These are phyloP conservation scores for Pyrrhia umbra DNA, from an alignment of 2,888 invertebrate species.

Conservation along the genomic window DNA sequence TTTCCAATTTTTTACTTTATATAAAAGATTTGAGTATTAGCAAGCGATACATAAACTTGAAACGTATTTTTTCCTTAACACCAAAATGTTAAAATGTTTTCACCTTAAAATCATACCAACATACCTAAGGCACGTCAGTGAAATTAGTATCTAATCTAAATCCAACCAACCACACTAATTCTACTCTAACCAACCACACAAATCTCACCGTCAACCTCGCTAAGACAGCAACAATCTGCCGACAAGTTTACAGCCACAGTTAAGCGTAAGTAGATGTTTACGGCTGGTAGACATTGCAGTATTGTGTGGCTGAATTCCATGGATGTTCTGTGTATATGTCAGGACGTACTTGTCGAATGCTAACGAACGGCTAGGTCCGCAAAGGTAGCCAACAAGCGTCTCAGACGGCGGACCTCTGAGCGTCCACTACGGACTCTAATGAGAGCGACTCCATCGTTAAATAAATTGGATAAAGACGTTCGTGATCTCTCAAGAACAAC, in stretches of 20 bases:
- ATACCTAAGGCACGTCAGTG: slow-evolving; percentile 7
- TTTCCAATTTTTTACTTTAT: no score
- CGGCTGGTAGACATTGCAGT: slow-evolving; percentile 65
- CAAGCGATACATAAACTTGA: no score
- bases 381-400: slow-evolving; percentile 77
- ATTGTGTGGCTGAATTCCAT: slow-evolving; percentile 61
- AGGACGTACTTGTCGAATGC: slow-evolving; percentile 65
- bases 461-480: slow-evolving; percentile 90
- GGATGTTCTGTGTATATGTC: slow-evolving; percentile 60
- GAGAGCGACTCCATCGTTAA: slow-evolving; percentile 89
- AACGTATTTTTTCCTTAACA: no score
- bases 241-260: slow-evolving; percentile 58
- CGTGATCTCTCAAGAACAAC: slow-evolving; percentile 89
- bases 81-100: no score
- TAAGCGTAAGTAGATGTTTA: slow-evolving; percentile 68
- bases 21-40: no score
- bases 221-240: slow-evolving; percentile 59
- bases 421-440: slow-evolving; percentile 86
- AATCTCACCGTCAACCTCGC: slow-evolving; percentile 46
- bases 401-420: slow-evolving; percentile 63
- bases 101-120: no score
- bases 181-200: no score
- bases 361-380: slow-evolving; percentile 77
- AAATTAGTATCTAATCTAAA: slow-evolving; percentile 43
- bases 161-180: slow-evolving; percentile 27